A percentile compares a stretch with the other conserved stretches of the same genome.
phyloP scores from a whole-genome alignment of 2,113 vertebrate species.

The Heterocephalus glaber region DNA sequence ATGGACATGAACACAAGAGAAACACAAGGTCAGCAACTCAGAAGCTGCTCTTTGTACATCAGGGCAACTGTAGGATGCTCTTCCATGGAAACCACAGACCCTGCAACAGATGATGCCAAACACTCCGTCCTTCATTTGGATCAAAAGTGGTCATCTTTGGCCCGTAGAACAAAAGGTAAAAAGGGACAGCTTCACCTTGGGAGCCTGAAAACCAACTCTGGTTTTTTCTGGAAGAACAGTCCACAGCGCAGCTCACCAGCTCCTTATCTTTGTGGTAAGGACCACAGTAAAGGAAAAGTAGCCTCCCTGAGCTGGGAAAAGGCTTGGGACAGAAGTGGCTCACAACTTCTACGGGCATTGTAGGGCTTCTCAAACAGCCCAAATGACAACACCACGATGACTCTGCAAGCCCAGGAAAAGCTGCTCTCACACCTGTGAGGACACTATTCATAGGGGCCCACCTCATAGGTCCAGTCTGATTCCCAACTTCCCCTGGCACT shows the following conservation, averaged over 20 bases:
- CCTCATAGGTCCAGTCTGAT: too few relatives aligned
- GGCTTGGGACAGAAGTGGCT: neutral
- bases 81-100: neutral
- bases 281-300: neutral
- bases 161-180: neutral
- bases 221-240: neutral
- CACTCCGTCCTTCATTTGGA: neutral
- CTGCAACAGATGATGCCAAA: neutral
- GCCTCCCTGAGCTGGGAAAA: neutral
- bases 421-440: neutral
- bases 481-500: neutral
- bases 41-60: neutral
- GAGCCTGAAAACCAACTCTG: neutral
- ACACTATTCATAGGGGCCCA: neutral
- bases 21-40: neutral
- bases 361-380: neutral
- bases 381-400: neutral
- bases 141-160: neutral
- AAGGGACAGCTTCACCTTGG: neutral
- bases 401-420: neutral
- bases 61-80: neutral
- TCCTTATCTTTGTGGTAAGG: neutral
- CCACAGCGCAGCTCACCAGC: neutral
- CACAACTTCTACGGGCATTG: neutral
- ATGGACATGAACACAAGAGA: neutral